These are phyloP conservation scores for Microtus ochrogaster DNA, from an alignment of 2,113 vertebrate species.

Conservation along the genomic window DNA sequence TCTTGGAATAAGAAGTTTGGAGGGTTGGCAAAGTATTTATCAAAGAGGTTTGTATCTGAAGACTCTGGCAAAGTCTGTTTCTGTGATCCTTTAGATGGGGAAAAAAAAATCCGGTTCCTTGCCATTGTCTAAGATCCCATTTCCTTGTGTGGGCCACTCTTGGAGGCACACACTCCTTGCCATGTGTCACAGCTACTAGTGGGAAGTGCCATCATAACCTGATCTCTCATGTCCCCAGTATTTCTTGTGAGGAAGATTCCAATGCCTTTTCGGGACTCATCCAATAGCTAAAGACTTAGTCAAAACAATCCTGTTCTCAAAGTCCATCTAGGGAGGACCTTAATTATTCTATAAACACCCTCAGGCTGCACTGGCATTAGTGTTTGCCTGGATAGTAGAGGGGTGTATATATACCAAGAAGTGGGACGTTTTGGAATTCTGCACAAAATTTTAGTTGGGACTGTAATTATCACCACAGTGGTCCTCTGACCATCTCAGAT, in stretches of 20 bases:
- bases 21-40: neutral
- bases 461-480: neutral
- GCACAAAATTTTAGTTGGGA: neutral
- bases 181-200: neutral
- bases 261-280: neutral
- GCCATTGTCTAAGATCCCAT: neutral
- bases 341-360: conserved; percentile 32
- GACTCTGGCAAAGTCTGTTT: neutral
- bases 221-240: neutral
- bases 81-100: neutral
- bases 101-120: neutral
- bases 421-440: neutral
- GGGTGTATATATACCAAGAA: neutral
- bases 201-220: neutral
- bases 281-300: neutral
- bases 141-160: neutral
- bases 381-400: neutral
- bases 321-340: neutral
- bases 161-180: neutral
- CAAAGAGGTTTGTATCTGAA: neutral
- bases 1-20: neutral
- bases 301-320: neutral
- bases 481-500: neutral
- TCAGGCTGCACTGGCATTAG: neutral
- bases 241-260: neutral